Base-by-base conservation (phyloP, 2,888 invertebrate genomes). In the Stratiomys singularior region DNA sequence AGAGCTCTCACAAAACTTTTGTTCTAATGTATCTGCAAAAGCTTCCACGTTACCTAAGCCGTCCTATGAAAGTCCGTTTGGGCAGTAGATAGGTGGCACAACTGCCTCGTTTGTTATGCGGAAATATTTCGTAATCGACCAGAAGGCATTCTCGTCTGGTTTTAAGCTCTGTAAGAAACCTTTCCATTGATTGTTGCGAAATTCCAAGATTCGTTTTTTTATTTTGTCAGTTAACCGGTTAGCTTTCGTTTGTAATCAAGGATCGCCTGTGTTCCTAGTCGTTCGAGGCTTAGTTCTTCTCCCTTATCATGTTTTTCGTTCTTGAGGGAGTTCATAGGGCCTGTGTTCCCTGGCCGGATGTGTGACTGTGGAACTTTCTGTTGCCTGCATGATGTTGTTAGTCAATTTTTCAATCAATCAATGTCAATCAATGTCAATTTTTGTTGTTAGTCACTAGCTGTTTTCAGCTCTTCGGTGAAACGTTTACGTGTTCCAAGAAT, bases 301-400 rank as follows among this genome's bases (percentile, higher is more conserved):
- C 37, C 30, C 30, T 27, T 37, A 66, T 66, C 21, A 66, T 2
- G 13, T 18, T 37, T 66, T 18, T 28, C 30, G 30, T n/a, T 30
- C n/a, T 18, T n/a, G n/a, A 7, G 37, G 66, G 66, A 37, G 66
- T 66, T 66, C 44, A 44, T 44, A 66, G 44, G 44, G 66, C 5
- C 1, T 15, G 15, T 37, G 37, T 9, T 37, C 9, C n/a, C 37
- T 37, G 37, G 37, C 37, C 37, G 9, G 37, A 37, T 3, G 3
- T 37, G 37, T 37, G 37, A 9, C 37, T 37, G 37, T 37, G 44
- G n/a, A 9, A 1, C 1, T 37, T 11, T 66, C 21, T 37, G 13
- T 44, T 21, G 44, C 37, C 44, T 25, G 21, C 11, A 2, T 5
- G 1, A 37, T 37, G 5, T 30, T 66, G 5, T 30, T 3, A 2